Evolutionary conservation across 2,113 vertebrate genomes (phyloP), one percentile per base, ranked within the genome.

Genomic region (Heloderma charlesbogerti): DNA sequence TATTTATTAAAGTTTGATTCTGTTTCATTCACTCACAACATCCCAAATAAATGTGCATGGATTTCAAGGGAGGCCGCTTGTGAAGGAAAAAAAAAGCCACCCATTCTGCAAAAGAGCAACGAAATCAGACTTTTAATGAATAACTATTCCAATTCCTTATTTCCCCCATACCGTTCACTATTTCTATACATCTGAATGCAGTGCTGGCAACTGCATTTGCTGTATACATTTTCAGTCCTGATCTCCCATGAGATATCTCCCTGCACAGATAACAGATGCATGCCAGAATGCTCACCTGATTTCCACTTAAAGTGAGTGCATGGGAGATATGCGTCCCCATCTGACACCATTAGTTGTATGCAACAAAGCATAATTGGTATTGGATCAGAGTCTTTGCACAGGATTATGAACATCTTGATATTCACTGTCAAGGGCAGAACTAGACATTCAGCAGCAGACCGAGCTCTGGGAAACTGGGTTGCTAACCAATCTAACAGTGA

Each of bases 1-100:
- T 84, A 63, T 69, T 95, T 66, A 83, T 79, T 80, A 84, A 27
- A 87, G 54, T 3, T 31, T 22, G 45, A 13, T 67, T 67, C 34
- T 78, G 25, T 54, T 79, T 79, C 45, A 48, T 78, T 79, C n/a
- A 15, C 34, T 31, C 20, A 51, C 9, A 66, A 74, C 13, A 40
- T 84, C 54, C 40, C 16, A 7, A 77, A 69, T 40, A 63, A 60
- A 16, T 13, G 15, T 16, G 10, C 37, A 72, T 6, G 43, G 10
- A 72, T 88, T 89, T 92, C n/a, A 78, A 45, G 29, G 43, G 22
- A 54, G 71, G 29, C 92, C 3, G 10, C n/a, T 57, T 77, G 3
- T 18, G 7, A n/a, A 29, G 34, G 54, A 67, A 89, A 37, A 86
- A n/a, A 54, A 3, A 43, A 1, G 2, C 54, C 4, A 0, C 0